Evolutionary conservation across 2,888 invertebrate genomes (phyloP), one percentile per base, ranked within the genome.

Genomic region (Plagodis pulveraria): DNA sequence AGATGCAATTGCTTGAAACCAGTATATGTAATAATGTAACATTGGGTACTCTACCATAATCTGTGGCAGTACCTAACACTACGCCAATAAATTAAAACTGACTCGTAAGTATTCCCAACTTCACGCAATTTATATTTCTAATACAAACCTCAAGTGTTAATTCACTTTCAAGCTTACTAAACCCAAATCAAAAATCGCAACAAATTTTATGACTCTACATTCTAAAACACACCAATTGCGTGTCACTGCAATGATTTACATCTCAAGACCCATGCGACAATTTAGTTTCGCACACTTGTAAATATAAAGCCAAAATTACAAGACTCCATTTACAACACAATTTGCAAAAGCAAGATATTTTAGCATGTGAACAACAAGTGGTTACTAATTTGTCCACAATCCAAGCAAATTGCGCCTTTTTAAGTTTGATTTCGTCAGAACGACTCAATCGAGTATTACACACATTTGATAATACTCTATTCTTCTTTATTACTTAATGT

Each of bases 381-480:
- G 50, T 47, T 33, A 50, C 54, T 71, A 72, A 74, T 70, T 71
- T 74, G 73, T 67, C 63, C 55, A 69, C 63, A 67, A 65, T 71
- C 63, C 65, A 61, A 53, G 58, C 53, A 52, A 68, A 73, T 66
- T 65, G 59, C 59, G 38, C 42, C 49, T 66, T 66, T 61, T 56
- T 57, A 50, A 48, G 43, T 51, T 50, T 51, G 47, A 58, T 67
- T 70, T 65, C 67, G 44, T 56, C 64, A 67, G 55, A 74, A 58
- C 71, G 72, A 74, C 67, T 73, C 76, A 72, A 76, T 80, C 71
- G 70, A 35, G 69, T 69, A 72, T 84, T 85, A 82, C 80, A 73
- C 76, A 78, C 80, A 76, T 86, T 87, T 84, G 78, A 85, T 86
- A 87, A 87, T 86, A 83, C 81, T 71, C 84, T 70, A 87, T 86